Evolutionary conservation across 2,888 invertebrate species (phyloP).

Genomic region (Iselma pallidipennis): DNA sequence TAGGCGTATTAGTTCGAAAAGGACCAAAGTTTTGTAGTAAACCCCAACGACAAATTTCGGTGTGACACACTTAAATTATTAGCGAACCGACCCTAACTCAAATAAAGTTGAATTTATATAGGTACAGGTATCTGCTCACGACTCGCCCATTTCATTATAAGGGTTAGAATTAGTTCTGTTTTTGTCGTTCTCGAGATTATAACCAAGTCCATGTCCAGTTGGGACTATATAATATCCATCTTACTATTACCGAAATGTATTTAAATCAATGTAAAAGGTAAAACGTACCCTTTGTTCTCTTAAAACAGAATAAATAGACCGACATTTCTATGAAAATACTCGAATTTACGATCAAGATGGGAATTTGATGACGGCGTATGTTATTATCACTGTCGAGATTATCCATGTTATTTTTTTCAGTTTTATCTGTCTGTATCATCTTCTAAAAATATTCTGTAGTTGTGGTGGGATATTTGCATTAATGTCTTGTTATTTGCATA

Average conservation of each 20-base stretch:
- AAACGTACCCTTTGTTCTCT: no score
- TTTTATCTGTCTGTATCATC: slow-evolving; percentile 31
- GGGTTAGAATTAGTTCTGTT: background rate
- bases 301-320: no score
- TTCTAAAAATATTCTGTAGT: slow-evolving; percentile 31
- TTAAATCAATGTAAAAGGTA: no score
- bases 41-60: no score
- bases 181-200: no score
- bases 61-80: background rate
- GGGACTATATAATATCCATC: no score
- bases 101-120: background rate
- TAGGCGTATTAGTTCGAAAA: no score
- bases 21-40: no score
- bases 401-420: slow-evolving; percentile 8
- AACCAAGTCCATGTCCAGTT: no score
- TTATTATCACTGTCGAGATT: background rate
- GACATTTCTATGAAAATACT: no score
- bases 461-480: slow-evolving; percentile 34
- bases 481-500: slow-evolving; percentile 34
- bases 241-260: no score
- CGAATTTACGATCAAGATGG: background rate
- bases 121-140: background rate
- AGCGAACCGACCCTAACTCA: background rate
- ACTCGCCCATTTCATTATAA: background rate
- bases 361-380: background rate